Evolutionary conservation across 2,888 invertebrate species (phyloP).

Genomic region (Cerceris rybyensis): DNA sequence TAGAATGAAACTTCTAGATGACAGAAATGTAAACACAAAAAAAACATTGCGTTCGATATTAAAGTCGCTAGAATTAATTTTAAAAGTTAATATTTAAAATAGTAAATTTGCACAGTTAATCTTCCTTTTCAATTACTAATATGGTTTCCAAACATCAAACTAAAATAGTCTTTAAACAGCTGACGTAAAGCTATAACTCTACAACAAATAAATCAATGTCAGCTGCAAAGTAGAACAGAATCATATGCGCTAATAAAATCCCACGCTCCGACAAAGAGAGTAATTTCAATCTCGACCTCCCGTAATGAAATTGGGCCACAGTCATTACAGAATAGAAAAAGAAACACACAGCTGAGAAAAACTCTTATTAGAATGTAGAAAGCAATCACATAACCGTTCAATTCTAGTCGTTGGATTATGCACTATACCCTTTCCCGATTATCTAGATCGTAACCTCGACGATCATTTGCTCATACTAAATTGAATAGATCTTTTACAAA

Average conservation of each 20-base stretch:
- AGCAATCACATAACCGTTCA: constrained; percentile 18
- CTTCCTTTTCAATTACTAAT: no score
- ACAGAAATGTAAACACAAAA: no score
- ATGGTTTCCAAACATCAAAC: no score
- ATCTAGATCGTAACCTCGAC: background rate
- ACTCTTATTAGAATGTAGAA: constrained; percentile 23
- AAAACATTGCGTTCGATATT: no score
- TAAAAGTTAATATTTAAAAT: no score
- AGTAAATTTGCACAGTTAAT: no score
- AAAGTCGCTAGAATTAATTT: no score
- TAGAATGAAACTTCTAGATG: no score
- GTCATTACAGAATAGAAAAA: constrained; percentile 21
- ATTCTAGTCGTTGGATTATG: background rate
- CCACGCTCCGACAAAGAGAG: constrained; percentile 12
- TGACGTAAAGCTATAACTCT: background rate
- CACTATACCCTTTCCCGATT: background rate
- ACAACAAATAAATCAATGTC: background rate
- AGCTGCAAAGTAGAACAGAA: background rate
- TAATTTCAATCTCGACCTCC: constrained; percentile 20
- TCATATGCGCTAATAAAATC: background rate
- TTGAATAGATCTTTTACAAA: background rate
- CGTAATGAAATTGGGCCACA: constrained; percentile 25
- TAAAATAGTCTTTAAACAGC: no score
- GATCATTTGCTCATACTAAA: background rate
- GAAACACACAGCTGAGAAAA: constrained; percentile 11